Conservation (phyloP, 2,113 vertebrate genomes). For the Hypocryptadius cinnamomeus region DNA sequence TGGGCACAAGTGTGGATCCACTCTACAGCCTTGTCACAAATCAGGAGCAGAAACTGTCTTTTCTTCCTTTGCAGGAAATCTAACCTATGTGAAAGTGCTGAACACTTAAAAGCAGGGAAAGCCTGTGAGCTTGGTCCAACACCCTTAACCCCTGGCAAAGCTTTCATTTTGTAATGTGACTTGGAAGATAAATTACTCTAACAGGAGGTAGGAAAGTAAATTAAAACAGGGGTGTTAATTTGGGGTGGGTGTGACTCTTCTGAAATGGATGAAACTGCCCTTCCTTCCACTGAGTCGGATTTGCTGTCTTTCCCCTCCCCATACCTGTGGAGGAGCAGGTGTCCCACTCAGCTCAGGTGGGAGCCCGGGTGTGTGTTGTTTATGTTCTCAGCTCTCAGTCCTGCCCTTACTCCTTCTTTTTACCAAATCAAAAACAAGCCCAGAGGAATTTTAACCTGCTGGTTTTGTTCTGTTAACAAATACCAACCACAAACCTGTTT, state of each 20-base stretch:
- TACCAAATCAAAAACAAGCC: constrained; percentile 28
- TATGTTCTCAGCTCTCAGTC: neutral
- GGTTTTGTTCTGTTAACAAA: neutral
- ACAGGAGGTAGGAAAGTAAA: neutral
- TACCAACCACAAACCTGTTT: constrained; percentile 33
- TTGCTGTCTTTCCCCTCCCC: neutral
- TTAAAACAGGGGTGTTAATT: neutral
- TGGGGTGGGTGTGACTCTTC: neutral
- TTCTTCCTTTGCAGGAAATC: neutral
- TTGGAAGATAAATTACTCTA: neutral
- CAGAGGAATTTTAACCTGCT: constrained; percentile 19
- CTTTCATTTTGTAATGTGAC: neutral
- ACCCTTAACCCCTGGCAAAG: neutral
- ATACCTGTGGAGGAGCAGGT: neutral
- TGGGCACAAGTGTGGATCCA: neutral
- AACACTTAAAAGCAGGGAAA: neutral
- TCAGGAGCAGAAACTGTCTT: neutral
- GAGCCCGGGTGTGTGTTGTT: neutral
- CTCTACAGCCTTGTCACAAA: neutral
- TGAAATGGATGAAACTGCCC: neutral
- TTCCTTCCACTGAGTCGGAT: neutral
- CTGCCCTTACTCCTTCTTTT: neutral
- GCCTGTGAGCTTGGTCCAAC: neutral
- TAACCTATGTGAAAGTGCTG: neutral
- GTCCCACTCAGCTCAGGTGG: neutral